These are phyloP conservation scores for Pegoplata infirma DNA, from an alignment of 2,888 invertebrate species.

Conservation along the genomic window DNA sequence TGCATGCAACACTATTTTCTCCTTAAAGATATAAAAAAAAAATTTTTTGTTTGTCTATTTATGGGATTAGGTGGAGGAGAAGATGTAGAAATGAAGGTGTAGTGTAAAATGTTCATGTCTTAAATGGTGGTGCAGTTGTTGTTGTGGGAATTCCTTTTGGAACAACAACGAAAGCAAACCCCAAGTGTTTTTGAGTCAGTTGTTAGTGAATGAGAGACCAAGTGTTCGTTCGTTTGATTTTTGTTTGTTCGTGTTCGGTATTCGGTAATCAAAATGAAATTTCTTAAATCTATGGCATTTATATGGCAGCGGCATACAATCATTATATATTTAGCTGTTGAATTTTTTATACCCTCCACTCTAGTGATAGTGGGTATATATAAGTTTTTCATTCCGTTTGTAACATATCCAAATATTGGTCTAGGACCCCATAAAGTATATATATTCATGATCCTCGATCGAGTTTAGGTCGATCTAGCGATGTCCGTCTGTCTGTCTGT, in stretches of 20 bases:
- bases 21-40: neutral
- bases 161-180: slow-evolving; percentile 30
- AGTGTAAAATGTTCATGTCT: slow-evolving; percentile 50
- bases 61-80: slow-evolving; percentile 28
- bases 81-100: slow-evolving; percentile 41
- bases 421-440: too few relatives aligned
- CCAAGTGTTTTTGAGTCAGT: slow-evolving; percentile 20
- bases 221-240: slow-evolving; percentile 36
- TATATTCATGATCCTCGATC: too few relatives aligned
- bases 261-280: slow-evolving; percentile 62
- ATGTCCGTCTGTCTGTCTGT: too few relatives aligned
- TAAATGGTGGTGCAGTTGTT: slow-evolving; percentile 26
- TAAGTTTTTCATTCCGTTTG: too few relatives aligned
- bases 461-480: too few relatives aligned
- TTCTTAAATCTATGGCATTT: slow-evolving; percentile 61
- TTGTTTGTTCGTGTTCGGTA: slow-evolving; percentile 9
- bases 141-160: slow-evolving; percentile 43
- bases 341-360: too few relatives aligned
- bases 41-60: neutral
- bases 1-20: slow-evolving; percentile 34
- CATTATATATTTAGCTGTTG: slow-evolving; percentile 47
- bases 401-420: too few relatives aligned
- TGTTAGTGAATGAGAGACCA: slow-evolving; percentile 27
- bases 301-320: slow-evolving; percentile 40
- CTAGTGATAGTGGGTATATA: too few relatives aligned